phyloP scores from a whole-genome alignment of 2,888 invertebrate species.

The Trypoxylon attenuatum region DNA sequence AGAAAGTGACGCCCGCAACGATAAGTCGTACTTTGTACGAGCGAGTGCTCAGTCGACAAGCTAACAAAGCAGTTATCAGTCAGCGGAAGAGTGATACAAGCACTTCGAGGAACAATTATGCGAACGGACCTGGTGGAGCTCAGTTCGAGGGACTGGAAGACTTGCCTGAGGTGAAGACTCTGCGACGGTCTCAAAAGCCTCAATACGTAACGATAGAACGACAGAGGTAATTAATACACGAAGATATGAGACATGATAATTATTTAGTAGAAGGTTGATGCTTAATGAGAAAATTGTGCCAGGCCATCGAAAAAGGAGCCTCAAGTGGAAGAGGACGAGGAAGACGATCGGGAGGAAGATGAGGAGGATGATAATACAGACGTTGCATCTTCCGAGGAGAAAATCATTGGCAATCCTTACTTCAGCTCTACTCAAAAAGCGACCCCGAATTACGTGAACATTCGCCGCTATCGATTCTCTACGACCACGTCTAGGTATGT shows the following conservation, averaged over 20 bases:
- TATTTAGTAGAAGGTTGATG: neutral
- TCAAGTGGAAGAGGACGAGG: conserved; percentile 58
- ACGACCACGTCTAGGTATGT: conserved; percentile 60
- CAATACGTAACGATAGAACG: conserved; percentile 85
- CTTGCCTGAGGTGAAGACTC: conserved; percentile 70
- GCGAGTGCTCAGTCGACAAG: conserved; percentile 79
- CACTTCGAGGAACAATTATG: conserved; percentile 63
- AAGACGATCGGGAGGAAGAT: conserved; percentile 64
- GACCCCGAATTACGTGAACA: conserved; percentile 68
- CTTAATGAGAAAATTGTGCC: neutral
- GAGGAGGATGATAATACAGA: conserved; percentile 74
- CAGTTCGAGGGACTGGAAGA: conserved; percentile 75
- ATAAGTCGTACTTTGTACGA: conserved; percentile 87
- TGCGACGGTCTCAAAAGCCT: conserved; percentile 76
- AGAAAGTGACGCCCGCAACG: conserved; percentile 78
- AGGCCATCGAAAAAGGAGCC: conserved; percentile 54
- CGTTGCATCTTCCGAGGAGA: conserved; percentile 67
- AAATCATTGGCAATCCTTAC: conserved; percentile 60
- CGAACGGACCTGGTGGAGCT: conserved; percentile 77
- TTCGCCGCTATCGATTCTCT: conserved; percentile 66
- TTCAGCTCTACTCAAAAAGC: conserved; percentile 58
- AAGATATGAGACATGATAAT: conserved; percentile 32
- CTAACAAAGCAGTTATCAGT: conserved; percentile 44
- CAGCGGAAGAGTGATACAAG: conserved; percentile 57
- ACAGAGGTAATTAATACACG: conserved; percentile 75